phyloP scores from a whole-genome alignment of 2,797 vertebrate species.

The Cynodonichthys magdalenae region DNA sequence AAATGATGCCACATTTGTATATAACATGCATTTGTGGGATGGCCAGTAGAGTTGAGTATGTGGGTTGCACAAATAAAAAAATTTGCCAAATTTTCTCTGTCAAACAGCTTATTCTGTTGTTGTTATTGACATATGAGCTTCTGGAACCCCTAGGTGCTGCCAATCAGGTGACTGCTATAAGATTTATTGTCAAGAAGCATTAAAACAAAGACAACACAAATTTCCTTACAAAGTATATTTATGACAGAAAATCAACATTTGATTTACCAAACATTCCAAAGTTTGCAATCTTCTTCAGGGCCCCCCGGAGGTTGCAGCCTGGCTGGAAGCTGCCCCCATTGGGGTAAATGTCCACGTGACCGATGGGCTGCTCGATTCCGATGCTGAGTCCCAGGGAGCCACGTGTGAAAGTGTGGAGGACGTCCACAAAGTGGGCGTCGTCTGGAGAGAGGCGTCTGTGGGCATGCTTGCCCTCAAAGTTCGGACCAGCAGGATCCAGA shows the following conservation, averaged over 20 bases:
- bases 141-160: no score
- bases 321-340: slow-evolving; percentile 84
- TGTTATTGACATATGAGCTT: no score
- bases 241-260: background rate
- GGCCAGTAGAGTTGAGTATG: no score
- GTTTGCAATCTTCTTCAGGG: slow-evolving; percentile 78
- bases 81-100: no score
- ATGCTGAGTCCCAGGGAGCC: slow-evolving; percentile 82
- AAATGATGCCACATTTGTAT: no score
- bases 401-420: slow-evolving; percentile 81
- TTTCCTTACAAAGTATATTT: no score
- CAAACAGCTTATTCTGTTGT: no score
- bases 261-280: slow-evolving; percentile 80
- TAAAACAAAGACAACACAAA: no score
- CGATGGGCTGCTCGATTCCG: slow-evolving; percentile 83
- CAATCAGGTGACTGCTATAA: no score
- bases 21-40: no score
- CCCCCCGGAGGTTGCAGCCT: slow-evolving; percentile 79
- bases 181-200: no score
- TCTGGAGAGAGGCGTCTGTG: slow-evolving; percentile 81
- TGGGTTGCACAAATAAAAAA: no score
- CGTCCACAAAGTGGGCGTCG: slow-evolving; percentile 83
- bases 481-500: slow-evolving; percentile 82
- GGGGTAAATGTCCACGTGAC: slow-evolving; percentile 84
- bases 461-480: slow-evolving; percentile 80